A percentile compares a stretch with the other conserved stretches of the same genome.
phyloP scores from a whole-genome alignment of 1,140 invertebrate genomes.

The Apis mellifera region DNA sequence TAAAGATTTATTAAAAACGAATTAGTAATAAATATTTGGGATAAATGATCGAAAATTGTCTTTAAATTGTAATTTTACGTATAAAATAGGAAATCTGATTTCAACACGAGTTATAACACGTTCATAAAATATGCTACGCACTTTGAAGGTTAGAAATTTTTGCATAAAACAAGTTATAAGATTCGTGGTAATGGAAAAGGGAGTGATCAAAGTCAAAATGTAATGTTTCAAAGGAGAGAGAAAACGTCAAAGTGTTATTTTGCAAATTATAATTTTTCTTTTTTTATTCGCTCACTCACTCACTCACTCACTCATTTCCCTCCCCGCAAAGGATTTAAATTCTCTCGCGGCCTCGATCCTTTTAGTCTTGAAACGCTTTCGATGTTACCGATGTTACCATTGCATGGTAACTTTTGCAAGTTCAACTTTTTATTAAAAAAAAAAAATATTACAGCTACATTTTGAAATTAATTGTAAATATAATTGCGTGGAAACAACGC shows the following conservation, averaged over 20 bases:
- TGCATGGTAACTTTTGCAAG: background rate
- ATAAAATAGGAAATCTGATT: no score
- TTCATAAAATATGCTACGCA: background rate
- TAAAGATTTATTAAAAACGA: no score
- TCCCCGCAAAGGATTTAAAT: conserved; percentile 5
- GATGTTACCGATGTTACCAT: background rate
- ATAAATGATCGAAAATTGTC: no score
- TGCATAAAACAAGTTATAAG: background rate
- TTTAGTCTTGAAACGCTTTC: conserved; percentile 6
- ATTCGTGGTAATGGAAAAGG: background rate
- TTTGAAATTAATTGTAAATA: no score
- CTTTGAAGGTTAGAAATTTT: background rate
- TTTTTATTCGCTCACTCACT: background rate
- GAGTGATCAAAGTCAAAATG: background rate
- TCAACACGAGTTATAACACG: no score
- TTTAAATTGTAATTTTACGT: no score
- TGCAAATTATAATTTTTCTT: background rate
- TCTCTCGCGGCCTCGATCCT: background rate
- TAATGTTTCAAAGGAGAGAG: background rate
- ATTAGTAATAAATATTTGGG: no score
- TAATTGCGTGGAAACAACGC: no score
- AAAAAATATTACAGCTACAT: background rate
- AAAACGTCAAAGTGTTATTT: background rate
- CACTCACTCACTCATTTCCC: background rate
- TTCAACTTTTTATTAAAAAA: conserved; percentile 6